Evolutionary conservation across 2,888 invertebrate genomes (phyloP), one percentile per base, ranked within the genome.

Genomic region (Zaprionus obscuricornis): DNA sequence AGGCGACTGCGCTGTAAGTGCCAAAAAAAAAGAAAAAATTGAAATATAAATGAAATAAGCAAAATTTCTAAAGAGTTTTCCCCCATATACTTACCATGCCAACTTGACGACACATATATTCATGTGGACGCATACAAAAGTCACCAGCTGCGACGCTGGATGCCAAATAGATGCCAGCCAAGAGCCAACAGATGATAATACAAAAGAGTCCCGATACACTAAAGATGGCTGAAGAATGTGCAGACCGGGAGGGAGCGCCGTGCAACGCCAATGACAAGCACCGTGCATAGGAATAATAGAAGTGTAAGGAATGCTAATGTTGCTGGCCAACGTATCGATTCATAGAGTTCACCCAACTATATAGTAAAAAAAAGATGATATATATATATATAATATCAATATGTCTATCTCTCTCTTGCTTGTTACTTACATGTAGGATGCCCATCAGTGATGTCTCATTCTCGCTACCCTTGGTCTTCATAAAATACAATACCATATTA

Each of bases 191-290:
- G 42, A 90, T 86, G 60, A 90, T 90, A 50, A 90, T 89, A 64
- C 90, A 90, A 71, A 90, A 90, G 37, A 96, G 91, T 27, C 95
- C 94, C 89, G 96, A 94, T 60, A 97, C 97, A 67, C 96, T 96
- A 82, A 97, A 96, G 92, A 96, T 94, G 87, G 97, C 95, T 62
- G n/a, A n/a, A n/a, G n/a, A 98, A 92, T 42, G 96, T 95, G 87
- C 97, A 96, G n/a, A n/a, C n/a, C n/a, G n/a, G n/a, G 47, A 97
- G 93, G 37, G 96, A 97, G 56, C 90, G 88, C 42, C 90, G 83
- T 16, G 90, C 90, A 24, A 90, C 90, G n/a, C 90, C 90, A 70
- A 90, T 90, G 16, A 90, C 90, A 51, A 90, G 74, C 3, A 90
- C 86, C 1, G 90, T 89, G 69, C 90, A 90, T 5, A 90, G 75